Conservation (phyloP, 30 jellyfish, hydroid and myxozoan genomes). For the Chrysaora quinquecirrha region DNA sequence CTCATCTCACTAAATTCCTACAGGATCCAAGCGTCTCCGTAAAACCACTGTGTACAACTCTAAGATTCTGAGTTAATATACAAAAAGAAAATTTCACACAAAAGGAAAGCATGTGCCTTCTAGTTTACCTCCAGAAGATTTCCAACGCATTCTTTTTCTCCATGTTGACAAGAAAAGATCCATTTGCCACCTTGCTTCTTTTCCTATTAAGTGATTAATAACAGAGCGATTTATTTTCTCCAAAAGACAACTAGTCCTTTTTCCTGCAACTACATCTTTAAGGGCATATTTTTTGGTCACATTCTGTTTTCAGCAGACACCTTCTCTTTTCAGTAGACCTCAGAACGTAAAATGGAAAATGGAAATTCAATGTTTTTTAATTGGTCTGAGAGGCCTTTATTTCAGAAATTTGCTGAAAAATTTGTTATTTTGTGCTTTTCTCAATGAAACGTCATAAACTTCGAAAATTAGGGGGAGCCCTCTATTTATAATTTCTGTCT, state of each 20-base stretch:
- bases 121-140: conserved; percentile 57
- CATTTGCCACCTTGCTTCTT: conserved; percentile 66
- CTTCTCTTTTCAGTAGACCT: too few species aligned
- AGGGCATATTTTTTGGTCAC: neutral
- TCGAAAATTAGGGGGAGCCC: too few species aligned
- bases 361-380: too few species aligned
- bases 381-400: neutral
- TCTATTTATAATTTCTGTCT: too few species aligned
- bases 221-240: neutral
- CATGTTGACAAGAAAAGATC: conserved; percentile 88
- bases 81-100: too few species aligned
- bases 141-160: conserved; percentile 79
- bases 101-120: neutral
- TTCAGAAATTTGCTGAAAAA: neutral
- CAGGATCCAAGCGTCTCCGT: neutral
- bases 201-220: conserved; percentile 43
- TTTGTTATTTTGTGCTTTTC: neutral
- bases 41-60: neutral
- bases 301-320: too few species aligned
- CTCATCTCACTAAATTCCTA: too few species aligned
- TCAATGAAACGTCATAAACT: neutral
- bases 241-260: too few species aligned
- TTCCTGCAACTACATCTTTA: too few species aligned
- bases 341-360: neutral
- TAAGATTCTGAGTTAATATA: neutral